Percentiles rank a stretch among this genome's conserved stretches.
Evolutionary conservation across 2,797 vertebrate genomes (phyloP).

Genomic region (Adelosebastes latens): DNA sequence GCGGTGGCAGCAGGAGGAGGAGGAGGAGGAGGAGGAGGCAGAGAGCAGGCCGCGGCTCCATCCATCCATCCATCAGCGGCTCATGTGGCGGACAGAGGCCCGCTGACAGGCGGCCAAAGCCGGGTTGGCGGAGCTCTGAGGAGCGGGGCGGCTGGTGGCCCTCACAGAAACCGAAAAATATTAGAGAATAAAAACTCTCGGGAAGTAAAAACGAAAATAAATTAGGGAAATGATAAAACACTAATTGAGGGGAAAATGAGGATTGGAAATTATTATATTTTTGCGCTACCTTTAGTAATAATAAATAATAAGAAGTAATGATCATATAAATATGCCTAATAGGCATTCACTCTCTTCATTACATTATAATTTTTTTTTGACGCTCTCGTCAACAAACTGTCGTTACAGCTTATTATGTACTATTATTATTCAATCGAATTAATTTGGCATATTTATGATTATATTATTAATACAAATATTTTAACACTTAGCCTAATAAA

Average conservation of each 20-base stretch:
- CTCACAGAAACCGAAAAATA: background rate
- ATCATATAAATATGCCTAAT: background rate
- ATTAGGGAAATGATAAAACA: too few relatives aligned
- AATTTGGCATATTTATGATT: background rate
- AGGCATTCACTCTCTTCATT: background rate
- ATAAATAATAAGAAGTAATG: background rate
- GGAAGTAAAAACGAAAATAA: background rate
- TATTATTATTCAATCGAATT: background rate
- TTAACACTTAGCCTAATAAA: background rate
- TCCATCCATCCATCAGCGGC: slow-evolving; percentile 32
- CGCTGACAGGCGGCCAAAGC: slow-evolving; percentile 35
- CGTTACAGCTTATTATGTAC: background rate
- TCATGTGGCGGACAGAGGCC: slow-evolving; percentile 28
- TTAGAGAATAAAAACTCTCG: background rate
- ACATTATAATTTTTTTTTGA: background rate
- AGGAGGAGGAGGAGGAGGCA: background rate
- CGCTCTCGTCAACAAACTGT: background rate
- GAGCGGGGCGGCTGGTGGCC: background rate
- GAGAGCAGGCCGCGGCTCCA: slow-evolving; percentile 3
- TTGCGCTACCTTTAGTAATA: background rate
- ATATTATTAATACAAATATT: background rate
- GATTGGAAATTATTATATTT: background rate
- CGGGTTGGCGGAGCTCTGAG: slow-evolving; percentile 2
- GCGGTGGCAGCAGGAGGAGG: background rate
- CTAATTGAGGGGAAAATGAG: background rate